phyloP scores from a whole-genome alignment of 1,140 invertebrate species.

The Drosophila seguyi region DNA sequence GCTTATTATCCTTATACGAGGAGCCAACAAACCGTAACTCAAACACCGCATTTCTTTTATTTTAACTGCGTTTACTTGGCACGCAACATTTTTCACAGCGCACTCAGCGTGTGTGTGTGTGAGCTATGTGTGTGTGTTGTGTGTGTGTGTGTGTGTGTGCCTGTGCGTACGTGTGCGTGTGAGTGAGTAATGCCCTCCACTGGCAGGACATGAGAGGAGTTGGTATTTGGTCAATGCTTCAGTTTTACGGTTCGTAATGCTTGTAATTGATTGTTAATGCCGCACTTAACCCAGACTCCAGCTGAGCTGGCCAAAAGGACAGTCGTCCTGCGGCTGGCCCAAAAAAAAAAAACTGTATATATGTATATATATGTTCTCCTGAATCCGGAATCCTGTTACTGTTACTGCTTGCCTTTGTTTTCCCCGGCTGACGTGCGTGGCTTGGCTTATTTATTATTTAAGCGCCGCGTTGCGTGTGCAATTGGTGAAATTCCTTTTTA shows the following conservation, averaged over 20 bases:
- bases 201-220: slow-evolving; percentile 35
- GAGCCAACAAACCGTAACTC: slow-evolving; percentile 56
- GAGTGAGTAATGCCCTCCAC: slow-evolving; percentile 32
- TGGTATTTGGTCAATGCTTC: slow-evolving; percentile 69
- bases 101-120: neutral
- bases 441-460: slow-evolving; percentile 71
- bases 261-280: slow-evolving; percentile 78
- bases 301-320: slow-evolving; percentile 55
- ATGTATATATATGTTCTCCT: slow-evolving; percentile 5
- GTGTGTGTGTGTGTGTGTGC: neutral
- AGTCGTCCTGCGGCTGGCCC: slow-evolving; percentile 41
- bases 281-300: slow-evolving; percentile 69
- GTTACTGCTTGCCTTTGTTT: neutral
- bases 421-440: slow-evolving; percentile 36
- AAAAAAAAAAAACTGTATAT: neutral
- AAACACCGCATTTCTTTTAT: slow-evolving; percentile 34
- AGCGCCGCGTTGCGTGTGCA: slow-evolving; percentile 57
- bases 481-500: slow-evolving; percentile 60
- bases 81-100: slow-evolving; percentile 66
- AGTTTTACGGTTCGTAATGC: slow-evolving; percentile 75
- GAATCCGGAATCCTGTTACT: slow-evolving; percentile 1
- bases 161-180: slow-evolving; percentile 7
- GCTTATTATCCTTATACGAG: slow-evolving; percentile 47
- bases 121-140: neutral
- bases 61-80: slow-evolving; percentile 40